A percentile compares a stretch with the other conserved stretches of the same genome.
Conservation (phyloP, 2,797 vertebrate genomes). For the Tenualosa ilisha region DNA sequence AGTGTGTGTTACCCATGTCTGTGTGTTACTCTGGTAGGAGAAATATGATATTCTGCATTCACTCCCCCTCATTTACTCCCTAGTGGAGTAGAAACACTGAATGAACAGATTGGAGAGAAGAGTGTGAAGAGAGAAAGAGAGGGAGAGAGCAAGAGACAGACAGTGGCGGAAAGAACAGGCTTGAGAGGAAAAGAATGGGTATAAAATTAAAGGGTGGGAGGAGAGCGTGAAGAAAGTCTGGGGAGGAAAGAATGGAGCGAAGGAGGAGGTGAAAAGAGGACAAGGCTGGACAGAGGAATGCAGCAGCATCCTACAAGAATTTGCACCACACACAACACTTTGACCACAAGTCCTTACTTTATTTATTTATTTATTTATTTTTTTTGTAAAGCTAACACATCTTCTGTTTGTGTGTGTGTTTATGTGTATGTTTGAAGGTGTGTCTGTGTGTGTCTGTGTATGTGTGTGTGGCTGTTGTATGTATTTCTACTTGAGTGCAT, state of each 20-base stretch:
- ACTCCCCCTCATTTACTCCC: conserved; percentile 17
- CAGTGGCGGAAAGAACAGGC: background rate
- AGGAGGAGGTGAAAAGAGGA: conserved; percentile 10
- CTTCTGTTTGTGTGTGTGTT: background rate
- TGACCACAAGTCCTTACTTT: background rate
- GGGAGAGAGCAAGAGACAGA: background rate
- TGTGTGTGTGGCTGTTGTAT: background rate
- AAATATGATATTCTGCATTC: conserved; percentile 19
- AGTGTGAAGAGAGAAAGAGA: background rate
- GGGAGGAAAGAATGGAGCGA: background rate
- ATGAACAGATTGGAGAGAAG: conserved; percentile 9
- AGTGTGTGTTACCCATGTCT: background rate
- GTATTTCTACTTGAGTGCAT: background rate
- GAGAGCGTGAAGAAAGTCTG: background rate
- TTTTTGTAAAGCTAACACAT: background rate
- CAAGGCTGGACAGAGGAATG: conserved; percentile 18
- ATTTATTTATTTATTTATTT: background rate
- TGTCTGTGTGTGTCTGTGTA: background rate
- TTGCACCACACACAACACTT: conserved; percentile 7
- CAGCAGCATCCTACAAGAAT: background rate
- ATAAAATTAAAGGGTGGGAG: background rate
- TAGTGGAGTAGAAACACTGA: background rate
- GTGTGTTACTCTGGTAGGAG: background rate
- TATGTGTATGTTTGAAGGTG: background rate
- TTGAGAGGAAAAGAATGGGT: background rate